A percentile compares a stretch with the other conserved stretches of the same genome.
These are phyloP conservation scores for Hydroisotoma schaefferi DNA, from an alignment of 2,888 invertebrate species.

Conservation along the genomic window DNA sequence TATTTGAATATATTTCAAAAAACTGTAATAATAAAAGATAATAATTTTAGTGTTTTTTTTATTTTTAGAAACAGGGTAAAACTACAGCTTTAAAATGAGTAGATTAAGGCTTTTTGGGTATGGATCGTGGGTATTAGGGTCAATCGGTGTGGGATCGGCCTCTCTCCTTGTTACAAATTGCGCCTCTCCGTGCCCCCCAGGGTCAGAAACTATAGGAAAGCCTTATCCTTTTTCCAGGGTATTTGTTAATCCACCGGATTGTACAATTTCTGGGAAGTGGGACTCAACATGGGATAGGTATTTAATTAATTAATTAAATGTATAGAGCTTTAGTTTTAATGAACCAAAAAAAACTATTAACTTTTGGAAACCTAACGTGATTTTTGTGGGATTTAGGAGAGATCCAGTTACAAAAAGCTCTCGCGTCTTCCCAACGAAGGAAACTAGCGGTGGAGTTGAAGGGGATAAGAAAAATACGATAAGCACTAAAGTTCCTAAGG, in stretches of 20 bases:
- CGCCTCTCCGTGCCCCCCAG: neutral
- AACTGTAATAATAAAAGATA: too few species aligned
- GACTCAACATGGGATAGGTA: slow-evolving; percentile 86
- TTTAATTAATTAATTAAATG: slow-evolving; percentile 48
- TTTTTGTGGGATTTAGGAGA: neutral
- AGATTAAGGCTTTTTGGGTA: neutral
- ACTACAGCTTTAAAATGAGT: neutral
- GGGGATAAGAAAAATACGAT: slow-evolving; percentile 47
- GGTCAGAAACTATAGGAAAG: neutral
- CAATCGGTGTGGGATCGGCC: slow-evolving; percentile 1
- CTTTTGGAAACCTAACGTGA: neutral
- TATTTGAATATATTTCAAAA: too few species aligned
- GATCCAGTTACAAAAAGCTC: too few species aligned
- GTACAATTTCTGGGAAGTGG: slow-evolving; percentile 61
- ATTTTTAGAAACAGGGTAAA: too few species aligned
- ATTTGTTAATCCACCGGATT: too few species aligned
- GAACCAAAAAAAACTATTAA: neutral
- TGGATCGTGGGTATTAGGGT: slow-evolving; percentile 3
- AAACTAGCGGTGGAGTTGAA: neutral
- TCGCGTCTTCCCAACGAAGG: too few species aligned
- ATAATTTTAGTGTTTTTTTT: too few species aligned
- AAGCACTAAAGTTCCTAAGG: slow-evolving; percentile 61
- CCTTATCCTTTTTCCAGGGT: too few species aligned
- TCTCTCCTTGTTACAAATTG: neutral
- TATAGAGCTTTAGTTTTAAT: neutral